Base-by-base conservation (phyloP, 2,113 vertebrate genomes). In the Podarcis cretensis region DNA sequence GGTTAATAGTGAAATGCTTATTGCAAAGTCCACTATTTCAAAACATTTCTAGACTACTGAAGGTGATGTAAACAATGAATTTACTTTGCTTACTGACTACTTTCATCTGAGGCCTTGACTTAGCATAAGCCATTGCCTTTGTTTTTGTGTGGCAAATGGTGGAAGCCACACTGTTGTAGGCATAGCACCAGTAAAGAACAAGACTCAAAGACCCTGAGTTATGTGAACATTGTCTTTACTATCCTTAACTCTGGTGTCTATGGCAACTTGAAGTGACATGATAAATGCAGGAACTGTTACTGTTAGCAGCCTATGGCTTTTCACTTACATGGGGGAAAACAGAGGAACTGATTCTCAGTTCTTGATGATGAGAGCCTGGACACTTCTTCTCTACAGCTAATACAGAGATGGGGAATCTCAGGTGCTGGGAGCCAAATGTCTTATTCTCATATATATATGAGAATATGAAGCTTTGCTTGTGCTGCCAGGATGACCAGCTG, bases 161-260 rank as follows among this genome's bases (percentile, higher is more conserved):
- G 77, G 68, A 80, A 66, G 14, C 21, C 63, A 23, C 76, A n/a
- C 43, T 89, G 9, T 66, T 12, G 0, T 2, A 25, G 37, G 89
- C 86, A 91, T 84, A 87, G 80, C 81, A 90, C 85, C 83, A 84
- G 88, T 63, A 89, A 89, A 89, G n/a, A n/a, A 27, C 3, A 7
- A 66, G 71, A 83, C 87, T 90, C 66, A 37, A 86, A 89, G 65
- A 88, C 69, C 37, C 10, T 63, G 76, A 89, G 48, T 66, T 84
- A 27, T 83, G 23, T 35, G 57, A 3, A 32, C 81, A 91, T 89
- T 88, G 78, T 93, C 78, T 87, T 82, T 91, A 88, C 20, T 84
- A 30, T 77, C 80, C 68, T 92, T 93, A 89, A 86, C 83, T 35
- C 88, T 77, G 81, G 27, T 90, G 35, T 18, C 57, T 87, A 78